phyloP scores from a whole-genome alignment of 2,888 invertebrate genomes.

The Drosophila mimetica region DNA sequence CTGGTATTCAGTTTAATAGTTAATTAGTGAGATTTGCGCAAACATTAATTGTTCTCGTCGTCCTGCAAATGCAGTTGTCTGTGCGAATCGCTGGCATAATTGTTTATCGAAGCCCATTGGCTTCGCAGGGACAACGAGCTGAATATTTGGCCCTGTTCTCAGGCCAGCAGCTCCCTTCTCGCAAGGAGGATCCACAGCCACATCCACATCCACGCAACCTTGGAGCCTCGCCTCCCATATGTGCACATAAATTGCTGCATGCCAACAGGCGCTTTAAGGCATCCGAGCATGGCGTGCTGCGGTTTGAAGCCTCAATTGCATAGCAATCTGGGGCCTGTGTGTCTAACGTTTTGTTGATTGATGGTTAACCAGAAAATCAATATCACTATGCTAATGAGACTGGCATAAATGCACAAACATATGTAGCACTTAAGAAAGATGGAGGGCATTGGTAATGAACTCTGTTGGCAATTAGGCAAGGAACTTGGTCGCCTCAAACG shows the following conservation, averaged over 20 bases:
- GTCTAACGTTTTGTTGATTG: slow-evolving; percentile 75
- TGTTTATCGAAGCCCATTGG: slow-evolving; percentile 71
- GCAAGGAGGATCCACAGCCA: slow-evolving; percentile 7
- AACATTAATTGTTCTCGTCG: slow-evolving; percentile 72
- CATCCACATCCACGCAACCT: slow-evolving; percentile 14
- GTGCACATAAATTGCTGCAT: slow-evolving; percentile 73
- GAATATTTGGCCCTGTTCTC: neutral
- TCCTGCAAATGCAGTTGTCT: slow-evolving; percentile 56
- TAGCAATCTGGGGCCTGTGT: slow-evolving; percentile 62
- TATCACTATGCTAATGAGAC: slow-evolving; percentile 78
- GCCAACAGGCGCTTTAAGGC: slow-evolving; percentile 74
- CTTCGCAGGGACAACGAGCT: slow-evolving; percentile 58
- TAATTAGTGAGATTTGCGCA: slow-evolving; percentile 68
- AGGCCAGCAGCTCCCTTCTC: slow-evolving; percentile 3
- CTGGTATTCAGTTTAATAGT: slow-evolving; percentile 59
- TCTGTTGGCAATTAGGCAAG: slow-evolving; percentile 42
- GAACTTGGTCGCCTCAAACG: slow-evolving; percentile 7
- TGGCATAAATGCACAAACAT: slow-evolving; percentile 45
- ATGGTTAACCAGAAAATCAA: slow-evolving; percentile 79
- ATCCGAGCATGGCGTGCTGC: slow-evolving; percentile 75
- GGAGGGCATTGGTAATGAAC: slow-evolving; percentile 44
- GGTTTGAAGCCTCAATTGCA: slow-evolving; percentile 78
- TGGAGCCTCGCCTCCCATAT: slow-evolving; percentile 1
- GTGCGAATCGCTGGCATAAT: slow-evolving; percentile 52
- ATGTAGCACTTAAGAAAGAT: slow-evolving; percentile 8